These are phyloP conservation scores for Tholera decimalis DNA, from an alignment of 2,888 invertebrate species.

Conservation along the genomic window DNA sequence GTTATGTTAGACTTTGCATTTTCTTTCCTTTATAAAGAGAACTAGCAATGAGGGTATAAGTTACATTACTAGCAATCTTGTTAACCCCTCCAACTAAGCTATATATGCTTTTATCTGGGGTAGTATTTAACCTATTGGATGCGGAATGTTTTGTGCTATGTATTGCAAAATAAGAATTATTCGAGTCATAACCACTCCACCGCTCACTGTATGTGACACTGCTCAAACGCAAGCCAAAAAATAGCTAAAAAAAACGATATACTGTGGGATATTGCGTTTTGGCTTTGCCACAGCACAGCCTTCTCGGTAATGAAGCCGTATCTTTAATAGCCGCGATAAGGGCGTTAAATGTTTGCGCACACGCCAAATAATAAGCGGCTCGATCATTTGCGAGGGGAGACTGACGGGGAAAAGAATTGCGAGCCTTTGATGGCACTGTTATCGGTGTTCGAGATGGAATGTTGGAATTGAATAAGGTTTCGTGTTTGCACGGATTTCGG, in stretches of 20 bases:
- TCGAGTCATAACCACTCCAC: too few species aligned
- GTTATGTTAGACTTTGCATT: too few species aligned
- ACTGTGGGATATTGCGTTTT: not conserved
- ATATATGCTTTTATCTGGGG: too few species aligned
- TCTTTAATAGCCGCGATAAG: constrained; percentile 90
- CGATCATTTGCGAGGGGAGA: constrained; percentile 88
- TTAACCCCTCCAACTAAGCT: too few species aligned
- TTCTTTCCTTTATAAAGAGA: too few species aligned
- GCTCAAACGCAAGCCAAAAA: not conserved
- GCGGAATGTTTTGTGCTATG: not conserved
- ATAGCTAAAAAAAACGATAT: not conserved
- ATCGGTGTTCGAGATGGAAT: constrained; percentile 81
- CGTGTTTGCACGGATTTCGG: constrained; percentile 60
- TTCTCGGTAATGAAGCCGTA: constrained; percentile 89
- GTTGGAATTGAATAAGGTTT: constrained; percentile 82
- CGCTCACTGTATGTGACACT: too few species aligned
- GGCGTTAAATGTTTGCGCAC: constrained; percentile 90
- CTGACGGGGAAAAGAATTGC: constrained; percentile 78
- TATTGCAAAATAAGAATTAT: not conserved
- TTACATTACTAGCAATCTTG: too few species aligned
- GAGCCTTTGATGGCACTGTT: constrained; percentile 75
- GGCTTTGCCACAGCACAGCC: constrained; percentile 15
- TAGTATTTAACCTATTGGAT: not conserved
- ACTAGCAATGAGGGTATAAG: too few species aligned
- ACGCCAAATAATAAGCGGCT: constrained; percentile 90